Evolutionary conservation across 2,797 vertebrate genomes (phyloP).

Genomic region (Microctenopoma lineatum): DNA sequence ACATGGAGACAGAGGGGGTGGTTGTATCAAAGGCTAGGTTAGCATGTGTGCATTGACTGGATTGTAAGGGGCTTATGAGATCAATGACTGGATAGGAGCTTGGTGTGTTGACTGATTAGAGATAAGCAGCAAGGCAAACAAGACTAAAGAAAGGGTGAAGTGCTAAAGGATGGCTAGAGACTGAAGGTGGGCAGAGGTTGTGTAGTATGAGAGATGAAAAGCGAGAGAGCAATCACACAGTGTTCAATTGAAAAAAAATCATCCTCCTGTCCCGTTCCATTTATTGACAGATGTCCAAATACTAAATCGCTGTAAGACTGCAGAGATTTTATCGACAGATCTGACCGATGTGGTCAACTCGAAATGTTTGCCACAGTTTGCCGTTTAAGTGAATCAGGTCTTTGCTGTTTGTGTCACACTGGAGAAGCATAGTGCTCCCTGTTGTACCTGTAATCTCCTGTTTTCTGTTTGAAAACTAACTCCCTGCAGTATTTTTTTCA

Average conservation of each 20-base stretch:
- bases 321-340: conserved; percentile 35
- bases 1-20: conserved; percentile 5
- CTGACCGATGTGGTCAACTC: conserved; percentile 25
- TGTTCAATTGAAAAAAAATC: conserved; percentile 30
- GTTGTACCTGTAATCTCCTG: conserved; percentile 37
- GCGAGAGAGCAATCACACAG: conserved; percentile 7
- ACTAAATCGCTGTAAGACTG: conserved; percentile 16
- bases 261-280: conserved; percentile 37
- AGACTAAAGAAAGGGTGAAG: conserved; percentile 20
- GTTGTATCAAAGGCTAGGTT: conserved; percentile 65
- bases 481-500: conserved; percentile 24
- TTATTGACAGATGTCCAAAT: conserved; percentile 33
- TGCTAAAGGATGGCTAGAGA: conserved; percentile 9
- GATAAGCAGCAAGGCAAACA: conserved; percentile 68
- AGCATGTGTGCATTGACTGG: conserved; percentile 70
- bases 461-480: conserved; percentile 38
- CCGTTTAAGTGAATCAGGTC: conserved; percentile 47
- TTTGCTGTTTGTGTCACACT: conserved; percentile 29
- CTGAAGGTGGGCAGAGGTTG: not conserved
- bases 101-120: conserved; percentile 67
- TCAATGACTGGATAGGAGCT: conserved; percentile 64
- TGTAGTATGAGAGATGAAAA: conserved; percentile 5
- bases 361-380: conserved; percentile 33
- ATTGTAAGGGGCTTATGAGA: conserved; percentile 72
- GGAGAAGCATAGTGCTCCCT: conserved; percentile 29